Base-by-base conservation (phyloP, 2,113 vertebrate genomes). In the Pipa parva region DNA sequence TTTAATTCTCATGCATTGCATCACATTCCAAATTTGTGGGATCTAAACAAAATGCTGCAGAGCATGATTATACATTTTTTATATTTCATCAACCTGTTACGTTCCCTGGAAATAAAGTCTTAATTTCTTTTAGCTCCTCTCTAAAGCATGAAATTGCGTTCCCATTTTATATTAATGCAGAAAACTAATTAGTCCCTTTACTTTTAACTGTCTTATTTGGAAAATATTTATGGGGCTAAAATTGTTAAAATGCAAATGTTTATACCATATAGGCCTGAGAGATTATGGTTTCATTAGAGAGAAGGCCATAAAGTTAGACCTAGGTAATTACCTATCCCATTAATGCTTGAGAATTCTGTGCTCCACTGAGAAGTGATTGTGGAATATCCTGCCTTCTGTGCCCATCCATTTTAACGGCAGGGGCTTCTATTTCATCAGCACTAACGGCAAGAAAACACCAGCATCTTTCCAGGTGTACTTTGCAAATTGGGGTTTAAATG, bases 401-500 rank as follows among this genome's bases (percentile, higher is more conserved):
- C 85, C 79, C 83, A 80, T 76, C 73, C 76, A 78, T 82, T 85
- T 86, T 78, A 85, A 81, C 91, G 80, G 90, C 86, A 82, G 87
- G 92, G 89, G 90, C 88, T 90, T 91, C 89, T 87, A 90, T 86
- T 88, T 92, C 91, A 92, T 92, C 88, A 91, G 90, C 88, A 89
- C 86, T 91, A 90, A 90, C 88, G 82, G 89, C 85, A 88, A 82
- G 83, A 84, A 77, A 87, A 76, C 86, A 84, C 88, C 85, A 74
- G 90, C 89, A 79, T 85, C 86, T 84, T 92, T 95, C 94, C 93
- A 95, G 93, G 93, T 93, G 92, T 91, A 91, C 80, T 83, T 77
- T 86, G 92, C 91, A 94, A 95, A 95, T 92, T 93, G 92, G 91
- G 90, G 92, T 91, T 91, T 93, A 88, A 88, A 91, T 85, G 92